A percentile compares a stretch with the other conserved stretches of the same genome.
These are phyloP conservation scores for Chamaea fasciata DNA, from an alignment of 2,113 vertebrate species.

Conservation along the genomic window DNA sequence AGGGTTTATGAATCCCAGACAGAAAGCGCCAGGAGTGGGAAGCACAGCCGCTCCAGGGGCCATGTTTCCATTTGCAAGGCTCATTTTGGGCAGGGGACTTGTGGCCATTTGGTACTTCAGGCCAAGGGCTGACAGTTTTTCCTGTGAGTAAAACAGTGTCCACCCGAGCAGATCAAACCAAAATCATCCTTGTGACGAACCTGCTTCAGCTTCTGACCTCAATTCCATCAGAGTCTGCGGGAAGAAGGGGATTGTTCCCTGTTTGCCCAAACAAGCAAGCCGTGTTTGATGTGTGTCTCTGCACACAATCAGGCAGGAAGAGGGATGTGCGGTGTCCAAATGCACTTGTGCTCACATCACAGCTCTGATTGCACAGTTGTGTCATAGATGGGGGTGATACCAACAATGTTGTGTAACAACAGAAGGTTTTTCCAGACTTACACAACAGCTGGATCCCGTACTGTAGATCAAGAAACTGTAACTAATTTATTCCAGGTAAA, in stretches of 20 bases:
- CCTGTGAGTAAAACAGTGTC: neutral
- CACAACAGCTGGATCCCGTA: neutral
- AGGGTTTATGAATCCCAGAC: neutral
- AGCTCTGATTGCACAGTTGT: neutral
- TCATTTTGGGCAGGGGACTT: rapidly evolving
- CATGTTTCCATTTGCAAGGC: neutral
- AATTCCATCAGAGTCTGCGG: rapidly evolving
- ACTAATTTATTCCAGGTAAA: neutral
- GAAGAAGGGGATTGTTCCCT: neutral
- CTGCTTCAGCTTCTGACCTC: neutral
- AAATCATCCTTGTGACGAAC: neutral
- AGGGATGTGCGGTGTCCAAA: neutral
- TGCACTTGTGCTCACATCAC: rapidly evolving
- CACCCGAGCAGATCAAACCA: neutral
- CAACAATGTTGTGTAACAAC: neutral
- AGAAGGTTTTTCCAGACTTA: neutral
- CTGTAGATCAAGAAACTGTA: neutral
- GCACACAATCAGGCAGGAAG: neutral
- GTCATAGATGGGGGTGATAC: neutral
- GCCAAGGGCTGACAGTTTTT: neutral
- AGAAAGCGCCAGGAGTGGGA: neutral
- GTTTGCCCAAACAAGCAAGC: neutral
- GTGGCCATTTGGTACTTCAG: neutral
- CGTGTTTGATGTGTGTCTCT: neutral
- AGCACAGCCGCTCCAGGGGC: neutral